These are phyloP conservation scores for Pomacea canaliculata DNA, from an alignment of 2,888 invertebrate species.

Conservation along the genomic window DNA sequence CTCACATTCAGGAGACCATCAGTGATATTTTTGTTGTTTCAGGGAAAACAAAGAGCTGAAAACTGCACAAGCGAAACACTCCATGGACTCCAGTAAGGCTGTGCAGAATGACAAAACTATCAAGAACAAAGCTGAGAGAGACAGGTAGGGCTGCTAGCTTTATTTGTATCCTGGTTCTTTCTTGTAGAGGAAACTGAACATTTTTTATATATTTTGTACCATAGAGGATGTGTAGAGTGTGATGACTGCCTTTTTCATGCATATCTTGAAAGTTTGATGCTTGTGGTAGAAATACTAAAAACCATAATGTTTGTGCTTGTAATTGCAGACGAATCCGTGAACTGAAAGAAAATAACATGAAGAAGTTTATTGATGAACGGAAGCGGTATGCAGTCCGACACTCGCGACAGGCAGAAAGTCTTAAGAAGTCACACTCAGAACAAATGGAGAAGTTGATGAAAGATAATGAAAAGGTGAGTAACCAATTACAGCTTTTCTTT, in stretches of 20 bases:
- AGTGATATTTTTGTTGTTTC: constrained; percentile 26
- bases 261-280: too few relatives aligned
- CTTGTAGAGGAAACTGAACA: neutral
- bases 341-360: constrained; percentile 97
- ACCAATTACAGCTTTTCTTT: neutral
- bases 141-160: constrained; percentile 72
- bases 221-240: too few relatives aligned
- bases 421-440: constrained; percentile 65
- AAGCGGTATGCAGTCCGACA: constrained; percentile 65
- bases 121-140: constrained; percentile 96
- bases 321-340: constrained; percentile 78
- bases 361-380: constrained; percentile 95
- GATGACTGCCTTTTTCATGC: too few relatives aligned
- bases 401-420: constrained; percentile 62
- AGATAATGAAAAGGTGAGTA: constrained; percentile 62
- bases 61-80: constrained; percentile 92
- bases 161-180: neutral
- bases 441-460: constrained; percentile 85
- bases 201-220: too few relatives aligned
- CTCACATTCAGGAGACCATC: too few relatives aligned
- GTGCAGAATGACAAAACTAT: constrained; percentile 96
- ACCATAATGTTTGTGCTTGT: too few relatives aligned
- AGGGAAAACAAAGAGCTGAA: constrained; percentile 97
- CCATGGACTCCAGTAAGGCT: constrained; percentile 96
- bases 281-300: too few relatives aligned